Evolutionary conservation across 2,113 vertebrate genomes (phyloP), one percentile per base, ranked within the genome.

Genomic region (Trichechus manatus): DNA sequence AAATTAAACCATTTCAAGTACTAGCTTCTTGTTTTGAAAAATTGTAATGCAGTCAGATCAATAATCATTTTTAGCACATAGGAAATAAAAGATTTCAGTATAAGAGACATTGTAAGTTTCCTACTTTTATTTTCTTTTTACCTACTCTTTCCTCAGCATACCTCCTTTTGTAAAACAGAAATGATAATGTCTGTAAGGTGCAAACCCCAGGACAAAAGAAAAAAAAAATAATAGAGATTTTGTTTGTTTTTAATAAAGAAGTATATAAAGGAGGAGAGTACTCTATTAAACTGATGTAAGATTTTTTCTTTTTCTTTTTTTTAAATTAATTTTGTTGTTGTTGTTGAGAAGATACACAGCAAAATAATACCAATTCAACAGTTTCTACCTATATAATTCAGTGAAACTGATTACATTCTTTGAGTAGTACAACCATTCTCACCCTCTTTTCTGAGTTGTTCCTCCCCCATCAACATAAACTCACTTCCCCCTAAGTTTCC

Each of bases 11-110:
- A n/a, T 14, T 84, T 80, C 31, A 66, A 63, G 29, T 39, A 72
- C 17, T n/a, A 64, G 33, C 19, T 92, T 83, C 7, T 87, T 87
- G 72, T 89, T 92, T 81, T 92, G 50, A 92, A 86, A 85, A 85
- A 39, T 22, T 84, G 2, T 42, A 25, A 61, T 79, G 27, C 15
- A 79, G 56, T 82, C 84, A 92, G 19, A 84, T 87, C 33, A 74
- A 56, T 87, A 22, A 63, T 25, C 56, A 68, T 44, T 61, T 95
- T 42, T 86, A 70, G n/a, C 64, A 20, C 42, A 31, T n/a, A 39
- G 31, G n/a, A 89, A 70, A 63, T 27, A 85, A 39, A 50, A 70
- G 10, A n/a, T 70, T 81, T 84, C 8, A 27, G 36, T 68, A 33
- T 53, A 70, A 44, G 33, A 95, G 74, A 50, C 6, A 11, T 23